Evolutionary conservation across 2,797 vertebrate species (phyloP), one percentile per base, ranked within the genome.

Genomic region (Malurus splendens): DNA sequence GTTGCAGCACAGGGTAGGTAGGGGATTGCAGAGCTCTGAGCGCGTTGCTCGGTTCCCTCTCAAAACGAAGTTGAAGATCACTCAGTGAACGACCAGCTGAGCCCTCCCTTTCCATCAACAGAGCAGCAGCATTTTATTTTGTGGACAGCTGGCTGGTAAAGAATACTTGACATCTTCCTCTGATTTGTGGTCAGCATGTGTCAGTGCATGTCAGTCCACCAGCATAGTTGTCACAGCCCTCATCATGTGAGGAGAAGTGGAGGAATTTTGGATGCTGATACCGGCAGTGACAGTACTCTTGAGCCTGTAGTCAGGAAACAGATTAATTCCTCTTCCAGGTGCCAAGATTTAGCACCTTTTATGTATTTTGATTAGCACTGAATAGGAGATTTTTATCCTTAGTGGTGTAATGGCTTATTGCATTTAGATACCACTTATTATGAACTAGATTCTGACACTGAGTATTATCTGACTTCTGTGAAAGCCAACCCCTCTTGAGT

Each of bases 351-450:
- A 89, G 62, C 57, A 82, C 77, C 47, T 91, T 68, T 74, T 86
- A 24, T 4, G 14, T 93, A 42, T 89, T 95, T 93, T 89, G 74
- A 84, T 92, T 79, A 89, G 74, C 55, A 48, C 41, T 70, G 62
- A 72, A 56, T 51, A 82, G 39, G 77, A 87, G 56, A 74, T 70
- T 86, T 93, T 89, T 83, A 55, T 87, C 52, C 32, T 81, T 79
- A 32, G 54, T 54, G 50, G 39, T 45, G 6, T 66, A 80, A 81
- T 73, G 68, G 70, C 64, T 91, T 78, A 59, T 70, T 86, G 64
- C 72, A 52, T 79, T 93, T 82, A 81, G 89, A 81, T 44, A 65
- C 32, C 38, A 23, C 61, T 90, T 92, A 82, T 64, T 87, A 84
- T 14, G 54, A 89, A 51, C 54, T 83, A 42, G 50, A 83, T 90